These are phyloP conservation scores for Glossophaga mutica DNA, from an alignment of 2,797 vertebrate genomes.

Conservation along the genomic window DNA sequence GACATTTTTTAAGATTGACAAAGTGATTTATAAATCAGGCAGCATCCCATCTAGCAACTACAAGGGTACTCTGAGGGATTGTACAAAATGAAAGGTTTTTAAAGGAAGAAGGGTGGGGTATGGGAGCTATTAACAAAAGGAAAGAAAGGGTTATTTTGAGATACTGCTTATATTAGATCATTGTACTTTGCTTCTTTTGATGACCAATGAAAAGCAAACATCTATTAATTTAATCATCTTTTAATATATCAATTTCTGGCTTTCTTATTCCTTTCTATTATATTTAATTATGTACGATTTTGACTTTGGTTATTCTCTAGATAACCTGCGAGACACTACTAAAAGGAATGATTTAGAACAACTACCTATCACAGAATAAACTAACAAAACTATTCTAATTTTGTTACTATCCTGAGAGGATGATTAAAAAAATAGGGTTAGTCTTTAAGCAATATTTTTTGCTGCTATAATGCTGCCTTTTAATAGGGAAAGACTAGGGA, in stretches of 20 bases:
- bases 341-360: neutral
- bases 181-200: neutral
- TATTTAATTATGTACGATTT: neutral
- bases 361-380: neutral
- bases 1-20: neutral
- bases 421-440: neutral
- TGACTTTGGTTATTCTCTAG: neutral
- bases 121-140: no score
- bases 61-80: no score
- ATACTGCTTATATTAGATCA: neutral
- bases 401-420: neutral
- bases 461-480: neutral
- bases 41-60: neutral
- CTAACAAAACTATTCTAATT: neutral
- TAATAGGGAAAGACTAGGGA: neutral
- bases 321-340: neutral
- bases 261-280: neutral
- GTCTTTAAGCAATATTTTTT: neutral
- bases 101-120: no score
- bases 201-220: neutral
- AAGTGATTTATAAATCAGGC: neutral
- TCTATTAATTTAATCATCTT: neutral
- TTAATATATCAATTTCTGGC: neutral
- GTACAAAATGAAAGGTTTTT: no score
- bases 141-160: no score